A percentile compares a stretch with the other conserved stretches of the same genome.
phyloP scores from a whole-genome alignment of 2,888 invertebrate species.

The Aphrophora alni region DNA sequence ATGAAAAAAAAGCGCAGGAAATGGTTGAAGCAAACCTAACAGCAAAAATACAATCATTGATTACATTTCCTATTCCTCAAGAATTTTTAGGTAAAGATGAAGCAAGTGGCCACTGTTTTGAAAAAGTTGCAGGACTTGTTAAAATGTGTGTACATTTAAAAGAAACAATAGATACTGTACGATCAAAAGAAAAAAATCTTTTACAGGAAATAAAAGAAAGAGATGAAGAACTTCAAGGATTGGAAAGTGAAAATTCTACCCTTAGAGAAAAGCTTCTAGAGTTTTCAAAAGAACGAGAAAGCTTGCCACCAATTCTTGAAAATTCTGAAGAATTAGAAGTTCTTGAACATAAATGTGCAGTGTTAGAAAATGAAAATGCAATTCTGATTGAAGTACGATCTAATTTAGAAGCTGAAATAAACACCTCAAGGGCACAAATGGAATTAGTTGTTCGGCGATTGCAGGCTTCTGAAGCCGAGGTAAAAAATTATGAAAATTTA shows the following conservation, averaged over 20 bases:
- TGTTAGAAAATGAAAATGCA: conserved; percentile 54
- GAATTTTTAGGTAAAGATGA: conserved; percentile 32
- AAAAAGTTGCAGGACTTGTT: conserved; percentile 22
- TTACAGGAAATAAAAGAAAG: conserved; percentile 33
- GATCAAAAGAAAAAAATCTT: not conserved
- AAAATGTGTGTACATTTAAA: conserved; percentile 26
- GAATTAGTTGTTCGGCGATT: conserved; percentile 53
- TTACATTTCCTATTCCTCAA: conserved; percentile 33
- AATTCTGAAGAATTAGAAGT: conserved; percentile 56
- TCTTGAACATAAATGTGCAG: conserved; percentile 58
- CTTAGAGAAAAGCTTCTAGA: conserved; percentile 53
- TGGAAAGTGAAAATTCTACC: conserved; percentile 43
- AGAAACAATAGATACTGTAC: not conserved
- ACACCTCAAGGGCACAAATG: conserved; percentile 42
- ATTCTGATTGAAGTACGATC: conserved; percentile 48
- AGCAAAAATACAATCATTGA: conserved; percentile 28
- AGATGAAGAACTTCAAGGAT: conserved; percentile 51
- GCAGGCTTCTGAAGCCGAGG: conserved; percentile 57
- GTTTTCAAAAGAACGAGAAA: conserved; percentile 57
- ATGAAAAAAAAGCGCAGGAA: not conserved
- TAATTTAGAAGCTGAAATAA: conserved; percentile 50
- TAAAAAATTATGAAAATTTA: conserved; percentile 62
- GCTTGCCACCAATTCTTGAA: conserved; percentile 55
- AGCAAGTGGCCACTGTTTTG: not conserved
- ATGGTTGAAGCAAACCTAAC: not conserved